These are phyloP conservation scores for Phocoena sinus DNA, from an alignment of 2,113 vertebrate genomes.

Conservation along the genomic window DNA sequence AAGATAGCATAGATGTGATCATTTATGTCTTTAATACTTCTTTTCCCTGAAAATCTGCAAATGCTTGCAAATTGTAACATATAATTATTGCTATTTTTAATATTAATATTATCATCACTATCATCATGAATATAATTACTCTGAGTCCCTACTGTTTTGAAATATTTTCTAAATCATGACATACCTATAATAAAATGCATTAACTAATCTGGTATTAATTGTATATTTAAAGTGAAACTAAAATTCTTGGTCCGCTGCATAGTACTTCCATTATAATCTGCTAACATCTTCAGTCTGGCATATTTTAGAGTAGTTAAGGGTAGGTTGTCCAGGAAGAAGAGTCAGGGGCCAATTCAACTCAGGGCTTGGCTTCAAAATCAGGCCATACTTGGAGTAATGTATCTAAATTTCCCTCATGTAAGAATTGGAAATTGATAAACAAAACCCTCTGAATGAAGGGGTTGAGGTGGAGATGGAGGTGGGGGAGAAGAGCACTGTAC, in stretches of 20 bases:
- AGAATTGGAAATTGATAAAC: neutral
- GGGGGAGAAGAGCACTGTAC: neutral
- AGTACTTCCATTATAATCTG: neutral
- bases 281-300: neutral
- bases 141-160: neutral
- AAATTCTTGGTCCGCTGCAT: neutral
- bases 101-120: neutral
- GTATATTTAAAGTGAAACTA: neutral
- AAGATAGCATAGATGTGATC: neutral
- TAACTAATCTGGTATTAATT: neutral
- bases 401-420: neutral
- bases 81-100: neutral
- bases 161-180: neutral
- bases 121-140: neutral
- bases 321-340: neutral
- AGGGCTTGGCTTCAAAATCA: neutral
- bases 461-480: too few species aligned
- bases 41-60: neutral
- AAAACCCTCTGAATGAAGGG: neutral
- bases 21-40: neutral
- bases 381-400: neutral
- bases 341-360: neutral
- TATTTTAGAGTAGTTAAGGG: neutral
- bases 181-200: neutral
- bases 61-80: neutral